Base-by-base conservation (phyloP, 2,113 vertebrate species). In the Lanius collurio region DNA sequence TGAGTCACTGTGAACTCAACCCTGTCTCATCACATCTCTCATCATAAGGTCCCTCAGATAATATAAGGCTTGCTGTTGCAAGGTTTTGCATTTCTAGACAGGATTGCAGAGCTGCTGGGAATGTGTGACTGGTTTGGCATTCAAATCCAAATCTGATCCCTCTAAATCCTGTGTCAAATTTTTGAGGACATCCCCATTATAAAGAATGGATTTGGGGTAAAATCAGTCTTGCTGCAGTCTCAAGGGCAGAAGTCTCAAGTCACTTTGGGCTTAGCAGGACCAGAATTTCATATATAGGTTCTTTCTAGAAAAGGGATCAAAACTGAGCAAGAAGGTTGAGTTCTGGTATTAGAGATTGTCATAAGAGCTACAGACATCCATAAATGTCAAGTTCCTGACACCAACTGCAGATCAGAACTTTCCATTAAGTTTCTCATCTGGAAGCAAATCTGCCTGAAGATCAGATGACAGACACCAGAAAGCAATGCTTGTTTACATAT, bases 331-430 rank as follows among this genome's bases (percentile, higher is more conserved):
- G 73, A 94, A 95, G 71, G 52, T 37, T 67, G 31, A 63, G 22
- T 84, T 92, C 53, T 71, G 17, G 19, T 77, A 30, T 70, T 50
- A 41, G 26, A 53, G 17, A 8, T 83, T 94, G 68, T 81, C 4
- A 0, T 75, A 84, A 92, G 49, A 90, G 60, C 47, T 75, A 30
- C 64, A 57, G 52, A 35, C 44, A 39, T 93, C 41, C 73, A 95
- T 64, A 94, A 87, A 93, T 92, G 92, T 95, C 90, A 81, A 31
- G 93, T 94, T 96, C 93, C 76, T 93, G 56, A 81, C 85, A 64
- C 33, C 42, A 64, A 56, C 86, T 94, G 41, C 46, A 57, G 90
- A 86, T 95, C 94, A 89, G 88, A 94, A 88, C 64, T 96, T 96
- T 96, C 93, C 86, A 69, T 71, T 87, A 89, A 73, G 33, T n/a